Base-by-base conservation (phyloP, 2,888 invertebrate genomes). In the Nipponacmea schrenckii region DNA sequence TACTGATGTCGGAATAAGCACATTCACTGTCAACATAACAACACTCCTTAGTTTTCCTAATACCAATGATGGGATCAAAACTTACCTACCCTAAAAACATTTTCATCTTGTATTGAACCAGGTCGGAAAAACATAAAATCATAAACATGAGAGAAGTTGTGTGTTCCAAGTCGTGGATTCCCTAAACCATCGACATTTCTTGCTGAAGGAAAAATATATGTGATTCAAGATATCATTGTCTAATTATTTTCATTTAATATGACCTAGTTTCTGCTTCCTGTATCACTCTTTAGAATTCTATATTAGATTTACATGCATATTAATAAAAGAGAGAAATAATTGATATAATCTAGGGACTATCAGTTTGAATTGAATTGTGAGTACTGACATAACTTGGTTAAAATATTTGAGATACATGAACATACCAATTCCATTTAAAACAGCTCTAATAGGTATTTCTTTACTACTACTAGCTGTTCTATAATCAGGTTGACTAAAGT, bases 111-210 rank as follows among this genome's bases (percentile, higher is more conserved):
- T 7, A 76, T 62, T 1, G 79, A 76, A 20, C 79, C 79, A 8
- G 75, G 69, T 15, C 77, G 70, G 71, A 81, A 80, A 64, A 76
- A 73, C 20, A 71, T 74, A 69, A 81, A 82, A 26, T 81, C 81
- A 62, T 82, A 82, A 67, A 79, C 65, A 71, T 82, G 79, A 62
- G 75, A 69, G 70, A 79, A 82, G 50, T 72, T 69, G 68, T 81
- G 79, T 14, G 50, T 64, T 27, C 77, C 78, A 14, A 62, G 44
- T 10, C n/a, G 26, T n/a, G 17, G 50, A 24, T 56, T 56, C 3
- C 56, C 56, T 56, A 4, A 20, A 10, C 20, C n/a, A 24, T 56
- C 56, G 10, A 56, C 56, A 26, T 70, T 70, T 17, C 15, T 7
- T 5, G 70, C 70, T 70, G 62, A 14, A 69, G 39, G 1, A 27